Base-by-base conservation (phyloP, 2,888 invertebrate genomes). In the Lobophora halterata region DNA sequence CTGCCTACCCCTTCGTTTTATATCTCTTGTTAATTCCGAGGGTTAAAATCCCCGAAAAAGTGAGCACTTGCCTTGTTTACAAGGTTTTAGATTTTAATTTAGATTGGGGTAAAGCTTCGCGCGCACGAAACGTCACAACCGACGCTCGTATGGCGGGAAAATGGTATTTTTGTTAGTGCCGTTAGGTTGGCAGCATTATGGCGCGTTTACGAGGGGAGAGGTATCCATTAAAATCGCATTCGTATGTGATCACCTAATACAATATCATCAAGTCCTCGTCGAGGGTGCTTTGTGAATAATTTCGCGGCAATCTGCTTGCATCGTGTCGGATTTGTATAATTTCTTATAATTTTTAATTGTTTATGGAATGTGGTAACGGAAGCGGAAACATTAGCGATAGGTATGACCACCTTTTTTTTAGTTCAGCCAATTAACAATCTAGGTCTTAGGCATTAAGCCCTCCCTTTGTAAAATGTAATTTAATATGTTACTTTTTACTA, bases 41-140 rank as follows among this genome's bases (percentile, higher is more conserved):
- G 87, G 87, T 83, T 83, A 78, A 85, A 86, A 86, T 87, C 88
- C 82, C 87, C 86, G 86, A 88, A 88, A 88, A 88, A 88, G 88
- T 88, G 88, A 88, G 87, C 88, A 88, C 88, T 88, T 87, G 88
- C 79, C 88, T 88, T 88, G 88, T 88, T 88, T 88, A 88, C 88
- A 88, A 88, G 88, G 88, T 86, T 88, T 88, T 88, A 88, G 88
- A 88, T 88, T 88, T 88, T 88, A 88, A 88, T 88, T 88, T 88
- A 88, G 88, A 88, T 88, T 88, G 87, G 88, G 88, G 88, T 82
- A 59, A 77, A 35, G 46, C n/a, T 44, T 37, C 27, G 33, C 54
- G 52, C 49, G 38, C 51, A 42, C 61, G 50, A 71, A 81, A 73
- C 48, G 77, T 51, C 74, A 56, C 75, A 86, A 77, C 55, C 61